Percentiles rank a stretch among this genome's conserved stretches.
These are phyloP conservation scores for Eristalis tenax DNA, from an alignment of 2,888 invertebrate genomes.

Conservation along the genomic window DNA sequence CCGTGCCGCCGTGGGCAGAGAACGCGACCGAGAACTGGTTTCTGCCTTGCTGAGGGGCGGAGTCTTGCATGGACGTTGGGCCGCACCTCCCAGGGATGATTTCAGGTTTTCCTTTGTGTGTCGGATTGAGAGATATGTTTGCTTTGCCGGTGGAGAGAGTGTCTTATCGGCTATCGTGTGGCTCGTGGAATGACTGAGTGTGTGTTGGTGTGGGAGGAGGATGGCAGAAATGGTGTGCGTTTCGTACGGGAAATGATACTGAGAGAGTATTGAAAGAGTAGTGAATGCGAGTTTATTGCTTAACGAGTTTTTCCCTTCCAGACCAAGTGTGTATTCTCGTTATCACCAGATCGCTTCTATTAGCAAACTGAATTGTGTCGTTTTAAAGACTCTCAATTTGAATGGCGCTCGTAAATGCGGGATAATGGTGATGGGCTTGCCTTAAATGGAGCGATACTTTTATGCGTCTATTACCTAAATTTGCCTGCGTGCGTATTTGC, in stretches of 20 bases:
- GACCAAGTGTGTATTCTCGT: too few species aligned
- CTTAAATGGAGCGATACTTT: neutral
- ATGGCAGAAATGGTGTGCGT: neutral
- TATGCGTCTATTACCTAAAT: neutral
- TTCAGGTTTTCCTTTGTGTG: conserved; percentile 21
- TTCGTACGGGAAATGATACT: neutral
- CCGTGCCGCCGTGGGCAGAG: conserved; percentile 31
- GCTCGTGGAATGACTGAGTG: neutral
- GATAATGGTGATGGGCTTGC: neutral
- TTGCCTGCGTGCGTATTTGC: neutral
- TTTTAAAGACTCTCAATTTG: too few species aligned
- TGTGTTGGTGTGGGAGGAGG: conserved; percentile 15
- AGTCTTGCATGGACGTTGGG: conserved; percentile 1
- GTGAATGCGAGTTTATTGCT: neutral
- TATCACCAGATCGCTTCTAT: too few species aligned
- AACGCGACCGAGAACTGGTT: conserved; percentile 10
- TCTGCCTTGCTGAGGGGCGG: conserved; percentile 39
- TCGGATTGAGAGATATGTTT: neutral
- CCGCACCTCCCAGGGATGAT: conserved; percentile 26
- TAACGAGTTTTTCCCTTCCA: neutral
- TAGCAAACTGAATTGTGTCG: too few species aligned
- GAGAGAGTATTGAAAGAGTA: neutral
- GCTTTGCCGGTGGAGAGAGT: conserved; percentile 5
- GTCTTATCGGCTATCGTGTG: conserved; percentile 26
- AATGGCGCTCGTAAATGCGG: too few species aligned